Percentiles rank a stretch among this genome's conserved stretches.
Conservation (phyloP, 2,113 vertebrate genomes). For the Sakesphorus luctuosus region DNA sequence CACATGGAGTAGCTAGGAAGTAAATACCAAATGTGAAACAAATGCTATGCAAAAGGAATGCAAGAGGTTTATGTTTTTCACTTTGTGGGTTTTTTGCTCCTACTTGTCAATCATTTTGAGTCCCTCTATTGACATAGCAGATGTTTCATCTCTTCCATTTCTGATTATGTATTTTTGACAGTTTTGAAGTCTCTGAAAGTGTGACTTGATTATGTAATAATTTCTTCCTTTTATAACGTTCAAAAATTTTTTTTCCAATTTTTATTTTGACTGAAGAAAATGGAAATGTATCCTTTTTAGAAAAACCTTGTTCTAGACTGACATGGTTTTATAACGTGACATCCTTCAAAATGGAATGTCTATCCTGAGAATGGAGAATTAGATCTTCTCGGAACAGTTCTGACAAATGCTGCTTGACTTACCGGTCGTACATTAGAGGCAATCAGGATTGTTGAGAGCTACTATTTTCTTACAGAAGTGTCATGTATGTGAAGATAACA, state of each 20-base stretch:
- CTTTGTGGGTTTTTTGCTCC: not conserved
- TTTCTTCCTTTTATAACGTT: conserved; percentile 13
- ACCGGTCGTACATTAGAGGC: not conserved
- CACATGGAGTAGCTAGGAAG: not conserved
- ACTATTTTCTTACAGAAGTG: not conserved
- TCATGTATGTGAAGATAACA: not conserved
- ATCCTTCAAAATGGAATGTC: not conserved
- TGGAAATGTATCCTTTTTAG: not conserved
- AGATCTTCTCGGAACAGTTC: not conserved
- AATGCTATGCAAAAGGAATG: not conserved
- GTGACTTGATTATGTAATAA: not conserved
- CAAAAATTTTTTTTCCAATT: not conserved
- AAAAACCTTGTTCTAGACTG: not conserved
- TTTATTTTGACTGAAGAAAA: not conserved
- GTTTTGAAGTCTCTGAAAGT: not conserved
- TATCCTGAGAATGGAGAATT: not conserved
- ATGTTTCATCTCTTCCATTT: conserved; percentile 3
- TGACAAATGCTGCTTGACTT: not conserved
- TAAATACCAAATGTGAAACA: conserved; percentile 41
- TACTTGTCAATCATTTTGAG: not conserved
- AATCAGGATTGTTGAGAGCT: not conserved
- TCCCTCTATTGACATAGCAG: not conserved
- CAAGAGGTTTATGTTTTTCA: not conserved
- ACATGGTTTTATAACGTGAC: not conserved
- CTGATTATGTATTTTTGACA: conserved; percentile 3